phyloP scores from a whole-genome alignment of 2,113 vertebrate species.

The Nicator chloris region DNA sequence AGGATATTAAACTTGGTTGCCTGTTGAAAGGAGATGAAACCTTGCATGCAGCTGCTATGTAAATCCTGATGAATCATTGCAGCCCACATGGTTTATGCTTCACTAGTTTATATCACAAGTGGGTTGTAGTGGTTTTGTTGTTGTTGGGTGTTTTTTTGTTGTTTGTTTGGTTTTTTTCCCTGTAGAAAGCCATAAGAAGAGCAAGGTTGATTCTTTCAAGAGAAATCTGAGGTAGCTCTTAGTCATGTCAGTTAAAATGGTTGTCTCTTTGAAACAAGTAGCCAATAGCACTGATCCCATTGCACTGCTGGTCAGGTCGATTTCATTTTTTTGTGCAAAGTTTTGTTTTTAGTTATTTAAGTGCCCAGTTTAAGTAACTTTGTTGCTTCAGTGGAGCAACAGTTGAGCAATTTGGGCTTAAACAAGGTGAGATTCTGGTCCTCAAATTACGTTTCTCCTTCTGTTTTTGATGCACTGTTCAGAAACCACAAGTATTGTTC shows the following conservation, averaged over 20 bases:
- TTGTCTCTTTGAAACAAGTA: not conserved
- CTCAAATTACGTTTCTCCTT: not conserved
- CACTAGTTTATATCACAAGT: not conserved
- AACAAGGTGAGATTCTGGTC: not conserved
- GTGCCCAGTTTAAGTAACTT: not conserved
- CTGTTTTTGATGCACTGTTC: not conserved
- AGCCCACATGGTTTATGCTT: not conserved
- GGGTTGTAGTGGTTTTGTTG: not conserved
- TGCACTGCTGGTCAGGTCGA: not conserved
- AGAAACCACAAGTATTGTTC: not conserved
- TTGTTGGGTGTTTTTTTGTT: not conserved
- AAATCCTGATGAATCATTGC: constrained; percentile 15
- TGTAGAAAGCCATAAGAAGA: not conserved
- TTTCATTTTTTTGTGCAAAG: not conserved
- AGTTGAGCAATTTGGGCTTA: not conserved
- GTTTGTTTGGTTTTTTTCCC: not conserved
- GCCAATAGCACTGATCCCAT: not conserved
- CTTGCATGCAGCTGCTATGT: not conserved
- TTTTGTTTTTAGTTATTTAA: not conserved
- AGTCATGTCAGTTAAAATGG: not conserved
- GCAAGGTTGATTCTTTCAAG: not conserved
- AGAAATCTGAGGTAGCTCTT: not conserved
- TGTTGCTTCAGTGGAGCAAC: not conserved
- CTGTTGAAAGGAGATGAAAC: not conserved
- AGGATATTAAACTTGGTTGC: not conserved